Conservation (phyloP, 1,140 invertebrate genomes). For the Lerema accius region DNA sequence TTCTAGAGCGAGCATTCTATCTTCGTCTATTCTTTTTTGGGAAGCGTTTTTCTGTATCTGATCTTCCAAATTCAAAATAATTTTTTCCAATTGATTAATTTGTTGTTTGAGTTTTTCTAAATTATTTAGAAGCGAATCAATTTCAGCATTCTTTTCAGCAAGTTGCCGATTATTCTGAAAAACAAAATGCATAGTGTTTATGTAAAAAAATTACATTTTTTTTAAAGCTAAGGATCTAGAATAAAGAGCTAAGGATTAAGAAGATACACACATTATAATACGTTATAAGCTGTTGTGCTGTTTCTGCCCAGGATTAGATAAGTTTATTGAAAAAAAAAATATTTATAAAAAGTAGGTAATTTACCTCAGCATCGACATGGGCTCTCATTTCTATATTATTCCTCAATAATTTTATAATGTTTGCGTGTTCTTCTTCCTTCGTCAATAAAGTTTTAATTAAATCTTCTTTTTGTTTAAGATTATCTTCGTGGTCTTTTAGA, state of each 20-base stretch:
- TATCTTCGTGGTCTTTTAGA: constrained; percentile 45
- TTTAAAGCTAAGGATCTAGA: too few relatives aligned
- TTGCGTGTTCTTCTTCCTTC: constrained; percentile 64
- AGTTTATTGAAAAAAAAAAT: too few relatives aligned
- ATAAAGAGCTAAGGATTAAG: too few relatives aligned
- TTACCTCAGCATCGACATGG: constrained; percentile 52
- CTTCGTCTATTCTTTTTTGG: constrained; percentile 57
- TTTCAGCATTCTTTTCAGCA: constrained; percentile 61
- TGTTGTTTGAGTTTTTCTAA: constrained; percentile 64
- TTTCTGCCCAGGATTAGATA: too few relatives aligned
- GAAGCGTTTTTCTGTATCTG: constrained; percentile 49
- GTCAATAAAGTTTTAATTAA: constrained; percentile 58
- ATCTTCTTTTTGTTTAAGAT: constrained; percentile 53
- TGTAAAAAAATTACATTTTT: too few relatives aligned
- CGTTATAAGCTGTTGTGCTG: too few relatives aligned
- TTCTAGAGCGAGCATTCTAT: constrained; percentile 54
- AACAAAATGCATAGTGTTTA: constrained; percentile 31
- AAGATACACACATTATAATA: too few relatives aligned
- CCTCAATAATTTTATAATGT: constrained; percentile 57
- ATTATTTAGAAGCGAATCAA: constrained; percentile 52
- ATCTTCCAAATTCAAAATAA: constrained; percentile 66
- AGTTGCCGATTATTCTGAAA: constrained; percentile 56
- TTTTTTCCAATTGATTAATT: constrained; percentile 67
- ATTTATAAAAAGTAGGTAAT: too few relatives aligned
- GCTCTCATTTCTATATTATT: constrained; percentile 56